Conservation (phyloP, 2,113 vertebrate genomes). For the Rhinichthys klamathensis region DNA sequence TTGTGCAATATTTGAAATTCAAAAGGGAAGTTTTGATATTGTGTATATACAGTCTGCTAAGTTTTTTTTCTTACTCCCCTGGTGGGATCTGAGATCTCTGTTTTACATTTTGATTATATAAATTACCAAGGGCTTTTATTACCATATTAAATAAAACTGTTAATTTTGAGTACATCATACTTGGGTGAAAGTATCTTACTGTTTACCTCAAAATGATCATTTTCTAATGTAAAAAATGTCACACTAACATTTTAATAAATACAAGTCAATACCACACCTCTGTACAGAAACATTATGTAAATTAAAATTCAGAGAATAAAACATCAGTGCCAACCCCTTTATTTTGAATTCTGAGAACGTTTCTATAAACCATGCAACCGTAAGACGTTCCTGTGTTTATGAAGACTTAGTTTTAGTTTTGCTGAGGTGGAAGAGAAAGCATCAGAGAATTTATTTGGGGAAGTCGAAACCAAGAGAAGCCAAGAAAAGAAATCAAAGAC, state of each 20-base stretch:
- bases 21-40: slow-evolving; percentile 28
- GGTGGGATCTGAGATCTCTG: slow-evolving; percentile 23
- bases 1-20: slow-evolving; percentile 42
- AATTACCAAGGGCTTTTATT: neutral
- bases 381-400: neutral
- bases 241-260: neutral
- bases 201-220: too few relatives aligned
- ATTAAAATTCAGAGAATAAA: neutral
- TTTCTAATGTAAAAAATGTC: too few relatives aligned
- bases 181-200: neutral
- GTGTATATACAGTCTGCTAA: neutral
- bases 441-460: neutral
- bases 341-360: neutral
- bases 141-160: neutral
- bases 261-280: neutral
- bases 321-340: neutral
- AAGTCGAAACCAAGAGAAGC: neutral
- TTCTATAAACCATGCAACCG: neutral
- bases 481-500: neutral
- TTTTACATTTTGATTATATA: slow-evolving; percentile 18
- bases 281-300: slow-evolving; percentile 11
- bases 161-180: slow-evolving; percentile 2
- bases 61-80: slow-evolving; percentile 17
- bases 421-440: neutral
- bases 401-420: neutral